Evolutionary conservation across 2,113 vertebrate species (phyloP).

Genomic region (Hystrix brachyura): DNA sequence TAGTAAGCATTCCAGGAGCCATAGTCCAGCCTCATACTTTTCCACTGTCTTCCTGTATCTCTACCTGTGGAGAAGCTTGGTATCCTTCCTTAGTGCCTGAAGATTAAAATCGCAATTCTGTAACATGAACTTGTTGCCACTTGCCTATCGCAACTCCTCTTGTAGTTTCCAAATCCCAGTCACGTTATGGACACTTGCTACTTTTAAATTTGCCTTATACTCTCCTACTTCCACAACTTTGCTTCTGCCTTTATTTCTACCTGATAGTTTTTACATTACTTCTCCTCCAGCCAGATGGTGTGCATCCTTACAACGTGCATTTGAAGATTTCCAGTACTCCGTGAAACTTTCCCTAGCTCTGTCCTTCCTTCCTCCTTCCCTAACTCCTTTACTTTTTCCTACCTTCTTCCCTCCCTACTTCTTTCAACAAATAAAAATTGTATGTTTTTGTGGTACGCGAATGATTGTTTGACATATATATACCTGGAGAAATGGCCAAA

Average conservation of each 20-base stretch:
- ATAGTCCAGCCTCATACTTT: not conserved
- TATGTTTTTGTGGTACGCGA: no score
- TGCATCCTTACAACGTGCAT: not conserved
- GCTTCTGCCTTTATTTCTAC: not conserved
- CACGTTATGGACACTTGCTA: not conserved
- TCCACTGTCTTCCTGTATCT: not conserved
- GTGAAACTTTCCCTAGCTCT: not conserved
- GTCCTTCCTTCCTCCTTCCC: not conserved
- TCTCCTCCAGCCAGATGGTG: not conserved
- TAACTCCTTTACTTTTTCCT: not conserved
- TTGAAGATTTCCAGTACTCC: not conserved
- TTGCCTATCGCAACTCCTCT: fast-evolving
- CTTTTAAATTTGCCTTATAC: no score
- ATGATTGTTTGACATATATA: not conserved
- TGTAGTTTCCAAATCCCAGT: not conserved
- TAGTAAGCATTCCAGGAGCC: not conserved
- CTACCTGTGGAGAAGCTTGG: not conserved
- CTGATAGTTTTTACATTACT: not conserved
- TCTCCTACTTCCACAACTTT: not conserved
- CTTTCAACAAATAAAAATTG: not conserved
- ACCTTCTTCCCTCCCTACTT: not conserved
- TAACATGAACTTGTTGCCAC: not conserved
- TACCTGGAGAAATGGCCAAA: not conserved
- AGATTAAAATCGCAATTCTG: not conserved
- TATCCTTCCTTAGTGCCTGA: not conserved